Evolutionary conservation across 2,888 invertebrate genomes (phyloP).

Genomic region (Volucella zonaria): DNA sequence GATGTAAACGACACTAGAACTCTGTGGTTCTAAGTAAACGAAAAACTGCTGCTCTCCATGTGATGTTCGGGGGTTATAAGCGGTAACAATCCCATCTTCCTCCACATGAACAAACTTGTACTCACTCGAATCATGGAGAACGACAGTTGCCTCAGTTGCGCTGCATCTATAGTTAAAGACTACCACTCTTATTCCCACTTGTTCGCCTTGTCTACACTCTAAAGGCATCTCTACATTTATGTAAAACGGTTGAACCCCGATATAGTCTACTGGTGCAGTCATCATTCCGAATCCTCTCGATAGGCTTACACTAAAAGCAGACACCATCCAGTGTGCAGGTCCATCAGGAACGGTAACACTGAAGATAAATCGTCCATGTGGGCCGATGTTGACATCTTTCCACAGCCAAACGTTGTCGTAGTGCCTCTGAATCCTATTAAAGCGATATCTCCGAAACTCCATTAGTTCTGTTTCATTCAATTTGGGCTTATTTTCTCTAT

Average conservation of each 20-base stretch:
- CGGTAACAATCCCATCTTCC: slow-evolving; percentile 89
- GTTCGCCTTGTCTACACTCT: slow-evolving; percentile 92
- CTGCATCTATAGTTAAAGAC: slow-evolving; percentile 95
- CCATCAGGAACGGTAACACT: slow-evolving; percentile 89
- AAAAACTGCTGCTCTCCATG: slow-evolving; percentile 96
- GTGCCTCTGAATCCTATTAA: slow-evolving; percentile 92
- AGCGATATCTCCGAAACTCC: slow-evolving; percentile 88
- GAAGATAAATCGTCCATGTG: slow-evolving; percentile 92
- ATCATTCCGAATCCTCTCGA: slow-evolving; percentile 92
- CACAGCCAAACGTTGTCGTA: slow-evolving; percentile 97
- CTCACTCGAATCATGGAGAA: slow-evolving; percentile 89
- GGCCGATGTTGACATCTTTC: slow-evolving; percentile 94
- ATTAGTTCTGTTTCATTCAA: slow-evolving; percentile 86
- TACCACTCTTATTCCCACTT: slow-evolving; percentile 93
- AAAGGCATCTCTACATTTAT: slow-evolving; percentile 95
- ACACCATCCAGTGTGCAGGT: slow-evolving; percentile 94
- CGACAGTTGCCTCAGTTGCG: slow-evolving; percentile 91
- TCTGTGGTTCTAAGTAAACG: slow-evolving; percentile 90
- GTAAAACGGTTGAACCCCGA: slow-evolving; percentile 93
- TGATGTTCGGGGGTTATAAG: slow-evolving; percentile 93
- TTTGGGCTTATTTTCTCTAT: slow-evolving; percentile 84
- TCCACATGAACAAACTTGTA: slow-evolving; percentile 96
- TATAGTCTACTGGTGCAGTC: slow-evolving; percentile 89
- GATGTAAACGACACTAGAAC: slow-evolving; percentile 90
- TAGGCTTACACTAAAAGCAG: slow-evolving; percentile 93